Base-by-base conservation (phyloP, 1,140 invertebrate genomes). In the Dysdera silvatica region DNA sequence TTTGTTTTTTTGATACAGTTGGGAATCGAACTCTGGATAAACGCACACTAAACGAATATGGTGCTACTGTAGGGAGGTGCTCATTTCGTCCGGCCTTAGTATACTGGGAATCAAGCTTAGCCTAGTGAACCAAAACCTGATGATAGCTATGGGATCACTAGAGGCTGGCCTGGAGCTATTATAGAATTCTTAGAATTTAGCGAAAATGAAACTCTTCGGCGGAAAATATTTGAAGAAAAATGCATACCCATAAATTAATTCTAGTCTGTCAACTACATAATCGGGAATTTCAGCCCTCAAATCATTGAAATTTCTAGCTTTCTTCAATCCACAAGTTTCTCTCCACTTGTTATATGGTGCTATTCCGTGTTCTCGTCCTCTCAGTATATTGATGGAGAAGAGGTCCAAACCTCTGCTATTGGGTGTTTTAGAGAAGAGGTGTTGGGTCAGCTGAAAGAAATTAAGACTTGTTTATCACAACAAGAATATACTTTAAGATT, bases 351-450 rank as follows among this genome's bases (percentile, higher is more conserved):
- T 69, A 45, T 72, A 71, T 12, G 68, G 65, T 14, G 79, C 77
- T n/a, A 84, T 71, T 12, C 82, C 83, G 67, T 85, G 83, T 70
- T 85, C 84, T 31, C 83, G 16, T 1, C 89, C 89, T 71, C 93
- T 82, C 71, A 94, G 88, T 47, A 95, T 86, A 69, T 95, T 91
- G 31, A 86, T 82, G 0, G 91, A 83, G 26, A 85, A 81, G 56
- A 95, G 76, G 77, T 95, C 93, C 5, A 82, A 76, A 4, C 90
- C 89, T 65, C 80, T 82, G 31, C 82, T 82, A 62, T 80, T 80
- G 69, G 80, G 16, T 47, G 71, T 81, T 28, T 66, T 62, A 14
- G 63, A 18, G 74, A 92, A 89, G 5, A 92, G 74, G 73, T 83
- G 89, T 67, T 87, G 81, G 2, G 88, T 91, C 16, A 92, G n/a